A percentile compares a stretch with the other conserved stretches of the same genome.
Evolutionary conservation across 2,888 invertebrate genomes (phyloP).

Genomic region (Chloroclystis v-ata): DNA sequence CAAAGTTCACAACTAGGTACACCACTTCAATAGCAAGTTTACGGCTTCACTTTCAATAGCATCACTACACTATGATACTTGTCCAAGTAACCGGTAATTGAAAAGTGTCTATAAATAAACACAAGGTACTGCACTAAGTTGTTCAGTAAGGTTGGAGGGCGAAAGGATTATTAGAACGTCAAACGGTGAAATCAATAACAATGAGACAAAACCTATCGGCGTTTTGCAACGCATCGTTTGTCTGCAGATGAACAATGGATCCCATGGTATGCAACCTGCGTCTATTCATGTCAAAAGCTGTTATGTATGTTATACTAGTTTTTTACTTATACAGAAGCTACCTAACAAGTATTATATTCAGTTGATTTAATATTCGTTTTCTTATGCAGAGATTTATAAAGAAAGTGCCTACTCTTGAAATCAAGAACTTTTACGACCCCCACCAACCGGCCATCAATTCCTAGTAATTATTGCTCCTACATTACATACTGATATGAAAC

Average conservation of each 20-base stretch:
- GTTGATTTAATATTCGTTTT: no score
- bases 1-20: conserved; percentile 39
- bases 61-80: conserved; percentile 35
- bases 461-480: no score
- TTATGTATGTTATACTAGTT: not conserved
- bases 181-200: conserved; percentile 51
- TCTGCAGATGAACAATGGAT: conserved; percentile 46
- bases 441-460: no score
- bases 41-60: conserved; percentile 44
- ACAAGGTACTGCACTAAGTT: conserved; percentile 26
- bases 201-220: conserved; percentile 53
- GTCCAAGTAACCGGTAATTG: conserved; percentile 25
- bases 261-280: conserved; percentile 50
- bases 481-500: no score
- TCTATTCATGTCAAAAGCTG: conserved; percentile 28
- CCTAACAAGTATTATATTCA: no score
- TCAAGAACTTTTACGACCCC: no score
- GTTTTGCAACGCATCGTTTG: conserved; percentile 47
- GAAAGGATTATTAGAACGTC: conserved; percentile 35
- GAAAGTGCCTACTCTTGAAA: no score
- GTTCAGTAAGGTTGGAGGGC: conserved; percentile 28
- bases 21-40: conserved; percentile 33
- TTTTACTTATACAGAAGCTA: no score
- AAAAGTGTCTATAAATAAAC: conserved; percentile 11
- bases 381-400: no score